These are phyloP conservation scores for Corticium candelabrum DNA, from an alignment of 37 sponge, comb jelly and placozoan genomes.

Conservation along the genomic window DNA sequence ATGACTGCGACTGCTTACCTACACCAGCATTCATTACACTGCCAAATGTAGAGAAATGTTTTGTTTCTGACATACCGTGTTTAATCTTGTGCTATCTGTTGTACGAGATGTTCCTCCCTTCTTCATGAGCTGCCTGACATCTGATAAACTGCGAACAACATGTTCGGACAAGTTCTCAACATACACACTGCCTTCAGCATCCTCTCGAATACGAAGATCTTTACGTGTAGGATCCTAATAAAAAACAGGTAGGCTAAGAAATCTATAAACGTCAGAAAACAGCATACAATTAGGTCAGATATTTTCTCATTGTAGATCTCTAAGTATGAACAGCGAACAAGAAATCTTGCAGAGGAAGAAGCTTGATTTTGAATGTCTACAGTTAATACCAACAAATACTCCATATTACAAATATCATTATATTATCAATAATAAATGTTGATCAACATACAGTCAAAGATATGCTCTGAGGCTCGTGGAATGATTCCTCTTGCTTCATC, in stretches of 20 bases:
- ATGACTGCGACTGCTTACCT: conserved; percentile 81
- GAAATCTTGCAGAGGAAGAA: conserved; percentile 39
- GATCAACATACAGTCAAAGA: conserved; percentile 59
- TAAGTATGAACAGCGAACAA: conserved; percentile 65
- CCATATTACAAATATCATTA: too few species aligned
- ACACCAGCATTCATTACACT: background rate
- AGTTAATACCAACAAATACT: too few species aligned
- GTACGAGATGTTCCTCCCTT: conserved; percentile 52
- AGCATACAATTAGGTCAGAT: conserved; percentile 64
- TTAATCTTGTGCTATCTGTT: conserved; percentile 52
- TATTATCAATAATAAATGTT: background rate
- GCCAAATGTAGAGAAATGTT: background rate
- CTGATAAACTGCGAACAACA: conserved; percentile 56
- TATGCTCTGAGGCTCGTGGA: conserved; percentile 67
- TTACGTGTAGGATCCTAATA: conserved; percentile 10
- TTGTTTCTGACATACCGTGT: background rate
- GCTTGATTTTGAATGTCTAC: conserved; percentile 59
- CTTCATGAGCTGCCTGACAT: conserved; percentile 42
- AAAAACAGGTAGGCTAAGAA: background rate
- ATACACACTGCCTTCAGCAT: conserved; percentile 48
- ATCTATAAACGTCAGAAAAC: too few species aligned
- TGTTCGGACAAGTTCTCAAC: conserved; percentile 76
- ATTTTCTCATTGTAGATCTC: conserved; percentile 88
- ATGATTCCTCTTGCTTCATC: conserved; percentile 53
- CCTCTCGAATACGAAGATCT: conserved; percentile 57